Base-by-base conservation (phyloP, 1,140 invertebrate genomes). In the Periplaneta americana region DNA sequence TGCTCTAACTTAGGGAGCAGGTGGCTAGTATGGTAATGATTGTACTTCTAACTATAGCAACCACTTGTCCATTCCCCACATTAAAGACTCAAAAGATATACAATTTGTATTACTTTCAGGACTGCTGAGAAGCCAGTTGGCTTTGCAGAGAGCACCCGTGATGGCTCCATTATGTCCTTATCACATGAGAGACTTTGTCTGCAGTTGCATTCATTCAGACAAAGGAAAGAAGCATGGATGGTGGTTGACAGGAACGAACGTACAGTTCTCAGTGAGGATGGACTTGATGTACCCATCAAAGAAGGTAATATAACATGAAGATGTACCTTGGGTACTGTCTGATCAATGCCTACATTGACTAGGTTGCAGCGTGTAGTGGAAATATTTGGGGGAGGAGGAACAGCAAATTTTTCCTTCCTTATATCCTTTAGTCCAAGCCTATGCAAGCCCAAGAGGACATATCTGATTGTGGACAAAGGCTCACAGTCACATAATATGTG, bases 41-140 rank as follows among this genome's bases (percentile, higher is more conserved):
- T 1, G 11, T 75, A 10, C 37, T 15, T 39, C 18, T 39, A 39
- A 39, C 11, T 17, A 39, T 1, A 39, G 37, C 18, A 39, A 66
- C 2, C 28, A 66, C 22, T 28, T 66, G n/a, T 66, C 5, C n/a
- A 2, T n/a, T 66, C 10, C 28, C 28, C 48, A 66, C 28, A n/a
- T 66, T 66, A 66, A n/a, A 66, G 13, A 28, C 28, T 22, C 8
- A 13, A 13, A 0, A 28, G 17, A n/a, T 77, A n/a, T 33, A 89
- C 91, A 82, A 87, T 90, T 83, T 96, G 98, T 90, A 90, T 92
- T 80, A 88, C 92, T 84, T 87, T 90, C 82, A 93, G 93, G 22
- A 39, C 79, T 28, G 10, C 28, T 18, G 66, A 28, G 18, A 32
- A 80, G 34, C 33, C 34, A 15, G 32, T 74, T 28, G 79, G 48